Evolutionary conservation across 2,113 vertebrate genomes (phyloP), one percentile per base, ranked within the genome.

Genomic region (Entelurus aequoreus): DNA sequence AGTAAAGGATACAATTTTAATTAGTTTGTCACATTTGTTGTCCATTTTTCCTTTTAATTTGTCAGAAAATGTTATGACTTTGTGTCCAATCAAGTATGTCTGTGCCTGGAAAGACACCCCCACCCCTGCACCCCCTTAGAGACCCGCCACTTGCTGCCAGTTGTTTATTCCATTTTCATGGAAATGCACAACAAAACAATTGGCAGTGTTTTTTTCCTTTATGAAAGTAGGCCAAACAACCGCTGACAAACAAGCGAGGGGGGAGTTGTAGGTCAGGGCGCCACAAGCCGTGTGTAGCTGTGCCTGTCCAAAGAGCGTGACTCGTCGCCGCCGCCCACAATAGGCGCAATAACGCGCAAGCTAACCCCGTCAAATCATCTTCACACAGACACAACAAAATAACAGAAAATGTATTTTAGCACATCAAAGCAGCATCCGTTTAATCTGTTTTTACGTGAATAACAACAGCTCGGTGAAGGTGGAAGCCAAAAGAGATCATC

Each of bases 151-250:
- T 40, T 28, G 10, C 36, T 66, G 62, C 61, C 68, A 60, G 65
- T 80, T 84, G 76, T 88, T 81, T 87, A 63, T 84, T 77, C 55
- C 71, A 79, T 89, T 91, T 87, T 87, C 60, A 90, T 90, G 83
- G 84, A 86, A 88, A 86, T 85, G 71, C 69, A 78, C 75, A 80
- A 82, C 79, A 79, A 80, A 84, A 87, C 81, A 90, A 89, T 86
- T 79, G 79, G 70, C 72, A 68, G 57, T 88, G 75, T 88, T 91
- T 86, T 83, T 88, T 28, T 28, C 28, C 86, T 77, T 84, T 60
- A 82, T 79, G 82, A 90, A 92, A 88, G 82, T 90, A 90, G 90
- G 88, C 86, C 90, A 90, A 87, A 87, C 81, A 88, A 88, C 77
- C 58, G 63, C 77, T 78, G 79, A 84, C 84, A 87, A 89, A 86